Evolutionary conservation across 2,113 vertebrate genomes (phyloP), one percentile per base, ranked within the genome.

Genomic region (Equus przewalskii): DNA sequence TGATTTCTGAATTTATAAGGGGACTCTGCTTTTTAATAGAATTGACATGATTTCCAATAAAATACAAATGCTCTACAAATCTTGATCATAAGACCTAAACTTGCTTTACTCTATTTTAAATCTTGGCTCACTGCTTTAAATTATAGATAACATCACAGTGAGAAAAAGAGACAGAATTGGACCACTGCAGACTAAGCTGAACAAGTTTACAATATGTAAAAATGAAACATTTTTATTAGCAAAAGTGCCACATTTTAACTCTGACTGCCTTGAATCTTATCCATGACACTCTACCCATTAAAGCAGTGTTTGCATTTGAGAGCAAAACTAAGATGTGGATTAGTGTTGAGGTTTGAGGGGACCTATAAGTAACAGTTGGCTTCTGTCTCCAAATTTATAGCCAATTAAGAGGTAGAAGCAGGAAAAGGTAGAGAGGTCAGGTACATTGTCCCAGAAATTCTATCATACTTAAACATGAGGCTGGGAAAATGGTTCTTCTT

Each of bases 81-180:
- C n/a, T 93, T 60, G 7, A 75, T 87, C 83, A 49, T 11, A 92
- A 96, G 60, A 80, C 19, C 65, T 83, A 70, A 16, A 79, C 9
- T 87, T 46, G 26, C 28, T 85, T 87, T 94, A 70, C 33, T 80
- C 22, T 65, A 46, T 70, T 96, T 97, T 93, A 94, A 94, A 93
- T 86, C 33, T 86, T 92, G 84, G 56, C 75, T 90, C 62, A 89
- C 73, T 97, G 72, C 72, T 93, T 89, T 79, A 96, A 95, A 90
- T 96, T 86, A 96, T n/a, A 96, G 67, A 76, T 95, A 83, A 91
- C 41, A 91, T 93, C 97, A 96, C 64, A 91, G 72, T 78, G 56
- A 94, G 69, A 94, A 91, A 79, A 93, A 62, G 30, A n/a, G 75
- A 83, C n/a, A 96, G 16, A 98, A 94, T 46, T 79, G 44, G 88